Conservation (phyloP, 37 sponge, comb jelly and placozoan genomes). For the Halichondria panicea region DNA sequence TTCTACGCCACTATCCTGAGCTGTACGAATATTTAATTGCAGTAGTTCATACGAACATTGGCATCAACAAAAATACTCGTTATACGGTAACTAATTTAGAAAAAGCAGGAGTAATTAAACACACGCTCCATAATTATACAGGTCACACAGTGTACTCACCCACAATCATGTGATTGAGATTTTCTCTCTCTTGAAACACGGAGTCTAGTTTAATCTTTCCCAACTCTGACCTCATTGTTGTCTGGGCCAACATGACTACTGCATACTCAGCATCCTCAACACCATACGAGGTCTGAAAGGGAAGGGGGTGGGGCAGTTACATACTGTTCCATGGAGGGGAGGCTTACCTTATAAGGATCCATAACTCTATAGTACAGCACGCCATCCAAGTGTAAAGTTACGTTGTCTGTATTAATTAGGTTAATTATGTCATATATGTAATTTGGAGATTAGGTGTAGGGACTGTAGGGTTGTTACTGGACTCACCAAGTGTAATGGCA, state of each 20-base stretch:
- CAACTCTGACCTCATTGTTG: constrained; percentile 98
- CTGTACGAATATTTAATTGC: no score
- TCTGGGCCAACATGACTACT: constrained; percentile 95
- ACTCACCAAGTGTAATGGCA: constrained; percentile 92
- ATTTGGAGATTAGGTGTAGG: no score
- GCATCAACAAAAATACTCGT: no score
- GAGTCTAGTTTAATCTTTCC: constrained; percentile 94
- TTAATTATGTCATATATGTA: no score
- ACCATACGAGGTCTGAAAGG: constrained; percentile 90
- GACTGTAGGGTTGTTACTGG: no score
- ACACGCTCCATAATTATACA: no score
- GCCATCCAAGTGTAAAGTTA: constrained; percentile 95
- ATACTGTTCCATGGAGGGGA: neutral
- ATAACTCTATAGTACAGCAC: constrained; percentile 88
- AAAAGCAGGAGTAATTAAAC: no score
- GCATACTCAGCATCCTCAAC: constrained; percentile 97
- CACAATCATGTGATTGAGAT: constrained; percentile 86
- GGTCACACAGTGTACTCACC: constrained; percentile 73
- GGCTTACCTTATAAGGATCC: constrained; percentile 81
- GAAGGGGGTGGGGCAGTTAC: neutral
- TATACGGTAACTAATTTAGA: no score
- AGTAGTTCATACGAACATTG: no score
- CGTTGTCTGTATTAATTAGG: constrained; percentile 97
- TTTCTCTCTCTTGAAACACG: constrained; percentile 94
- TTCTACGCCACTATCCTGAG: no score